Percentiles rank a stretch among this genome's conserved stretches.
These are phyloP conservation scores for Myrmecobius fasciatus DNA, from an alignment of 2,113 vertebrate species.

Conservation along the genomic window DNA sequence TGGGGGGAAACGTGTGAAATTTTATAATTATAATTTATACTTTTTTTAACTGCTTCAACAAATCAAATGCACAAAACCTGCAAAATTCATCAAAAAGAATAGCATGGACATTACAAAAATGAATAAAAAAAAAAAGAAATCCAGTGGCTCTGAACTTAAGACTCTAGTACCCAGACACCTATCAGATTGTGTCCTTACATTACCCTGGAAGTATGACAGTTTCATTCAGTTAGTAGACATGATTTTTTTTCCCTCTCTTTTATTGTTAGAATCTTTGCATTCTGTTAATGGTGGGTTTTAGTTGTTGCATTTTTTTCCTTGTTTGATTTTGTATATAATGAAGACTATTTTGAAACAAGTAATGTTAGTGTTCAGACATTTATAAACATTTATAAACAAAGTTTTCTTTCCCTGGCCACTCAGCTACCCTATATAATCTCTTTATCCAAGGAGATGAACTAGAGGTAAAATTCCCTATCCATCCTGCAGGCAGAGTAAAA, in stretches of 20 bases:
- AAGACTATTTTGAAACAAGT: neutral
- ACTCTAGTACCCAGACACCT: neutral
- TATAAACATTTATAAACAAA: slow-evolving; percentile 34
- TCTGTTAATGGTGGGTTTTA: neutral
- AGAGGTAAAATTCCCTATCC: slow-evolving; percentile 6
- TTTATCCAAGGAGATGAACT: neutral
- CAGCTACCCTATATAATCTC: neutral
- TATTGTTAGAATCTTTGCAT: slow-evolving; percentile 13
- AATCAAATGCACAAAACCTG: slow-evolving; percentile 68
- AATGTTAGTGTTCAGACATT: slow-evolving; percentile 15
- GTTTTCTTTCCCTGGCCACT: neutral
- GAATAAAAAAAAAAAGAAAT: slow-evolving; percentile 50
- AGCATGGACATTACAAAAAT: slow-evolving; percentile 19
- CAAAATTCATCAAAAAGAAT: slow-evolving; percentile 68
- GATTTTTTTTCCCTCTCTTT: slow-evolving; percentile 21
- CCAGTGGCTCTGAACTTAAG: neutral
- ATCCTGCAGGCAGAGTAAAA: neutral
- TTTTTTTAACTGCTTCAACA: slow-evolving; percentile 71
- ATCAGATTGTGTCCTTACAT: slow-evolving; percentile 27
- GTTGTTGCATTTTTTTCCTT: neutral
- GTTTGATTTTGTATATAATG: neutral
- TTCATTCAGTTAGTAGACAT: neutral
- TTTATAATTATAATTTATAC: slow-evolving; percentile 76
- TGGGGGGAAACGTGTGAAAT: slow-evolving; percentile 52
- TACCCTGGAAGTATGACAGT: neutral